A percentile compares a stretch with the other conserved stretches of the same genome.
These are phyloP conservation scores for Chaenocephalus aceratus DNA, from an alignment of 2,113 vertebrate genomes.

Conservation along the genomic window DNA sequence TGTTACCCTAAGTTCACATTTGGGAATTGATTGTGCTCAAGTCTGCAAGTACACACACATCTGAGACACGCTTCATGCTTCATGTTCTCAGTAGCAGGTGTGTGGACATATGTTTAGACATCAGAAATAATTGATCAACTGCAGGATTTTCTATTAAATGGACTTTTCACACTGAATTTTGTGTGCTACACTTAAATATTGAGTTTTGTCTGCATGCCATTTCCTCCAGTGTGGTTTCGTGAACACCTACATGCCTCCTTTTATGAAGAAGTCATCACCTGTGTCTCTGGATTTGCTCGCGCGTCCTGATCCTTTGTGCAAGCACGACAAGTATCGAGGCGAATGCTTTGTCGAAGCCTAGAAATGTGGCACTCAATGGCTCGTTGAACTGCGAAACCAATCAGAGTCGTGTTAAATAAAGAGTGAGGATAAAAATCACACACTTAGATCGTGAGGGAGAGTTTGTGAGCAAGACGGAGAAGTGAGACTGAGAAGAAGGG, in stretches of 20 bases:
- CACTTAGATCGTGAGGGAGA: conserved; percentile 46
- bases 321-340: conserved; percentile 1
- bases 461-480: conserved; percentile 50
- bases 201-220: background rate
- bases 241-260: background rate
- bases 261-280: conserved; percentile 1
- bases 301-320: background rate
- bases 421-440: conserved; percentile 22
- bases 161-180: background rate
- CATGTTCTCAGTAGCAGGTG: conserved; percentile 35
- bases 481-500: conserved; percentile 15
- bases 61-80: background rate
- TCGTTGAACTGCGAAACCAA: conserved; percentile 29
- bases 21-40: background rate
- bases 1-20: conserved; percentile 10
- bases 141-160: background rate
- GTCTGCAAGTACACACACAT: conserved; percentile 1
- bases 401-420: conserved; percentile 35
- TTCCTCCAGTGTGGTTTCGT: background rate
- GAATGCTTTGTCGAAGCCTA: background rate
- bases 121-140: conserved; percentile 3
- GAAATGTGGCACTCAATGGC: conserved; percentile 6
- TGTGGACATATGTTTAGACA: conserved; percentile 1
- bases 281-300: background rate
- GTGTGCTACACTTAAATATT: background rate